Base-by-base conservation (phyloP, 2,797 vertebrate genomes). In the Diplodus sargus region DNA sequence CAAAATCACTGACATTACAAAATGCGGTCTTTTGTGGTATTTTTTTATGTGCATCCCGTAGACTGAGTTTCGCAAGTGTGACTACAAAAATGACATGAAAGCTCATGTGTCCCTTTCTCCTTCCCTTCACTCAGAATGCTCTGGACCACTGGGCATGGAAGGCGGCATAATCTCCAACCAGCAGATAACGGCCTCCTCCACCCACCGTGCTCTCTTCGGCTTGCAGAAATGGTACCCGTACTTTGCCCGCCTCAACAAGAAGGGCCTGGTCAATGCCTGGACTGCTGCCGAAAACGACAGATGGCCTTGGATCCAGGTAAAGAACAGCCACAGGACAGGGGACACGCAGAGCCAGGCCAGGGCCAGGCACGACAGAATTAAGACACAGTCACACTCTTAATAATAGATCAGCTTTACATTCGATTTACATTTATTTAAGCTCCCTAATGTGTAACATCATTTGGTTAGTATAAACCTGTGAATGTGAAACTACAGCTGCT, bases 251-350 rank as follows among this genome's bases (percentile, higher is more conserved):
- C 97, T 99, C 83, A 99, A 99, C 94, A 99, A 97, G 94, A 99
- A 99, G 89, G 98, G 98, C 61, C 97, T 99, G 87, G 98, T 99
- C 92, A 99, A 99, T 28, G 98, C 98, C 73, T 99, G 98, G 98
- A 99, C 98, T 17, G 97, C 98, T 70, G 98, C 98, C 86, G 98
- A 99, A 93, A 99, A 99, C 86, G 98, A 99, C 96, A 97, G 97
- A 96, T 99, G 98, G 98, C 98, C 98, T 0, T 99, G 98, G 98
- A 99, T 99, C 93, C 98, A 99, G 98, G 98, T 99, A 97, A 96
- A 85, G 93, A 89, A 89, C 89, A 87, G 86, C 85, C 85, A 78
- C 65, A 69, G 49, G 47, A 77, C 69, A 68, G 76, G 30, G 23
- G 18, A 51, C 81, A 74, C 28, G 39, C 59, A 61, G 57, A 79